A percentile compares a stretch with the other conserved stretches of the same genome.
Conservation (phyloP, 2,113 vertebrate genomes). For the Podocnemis expansa region DNA sequence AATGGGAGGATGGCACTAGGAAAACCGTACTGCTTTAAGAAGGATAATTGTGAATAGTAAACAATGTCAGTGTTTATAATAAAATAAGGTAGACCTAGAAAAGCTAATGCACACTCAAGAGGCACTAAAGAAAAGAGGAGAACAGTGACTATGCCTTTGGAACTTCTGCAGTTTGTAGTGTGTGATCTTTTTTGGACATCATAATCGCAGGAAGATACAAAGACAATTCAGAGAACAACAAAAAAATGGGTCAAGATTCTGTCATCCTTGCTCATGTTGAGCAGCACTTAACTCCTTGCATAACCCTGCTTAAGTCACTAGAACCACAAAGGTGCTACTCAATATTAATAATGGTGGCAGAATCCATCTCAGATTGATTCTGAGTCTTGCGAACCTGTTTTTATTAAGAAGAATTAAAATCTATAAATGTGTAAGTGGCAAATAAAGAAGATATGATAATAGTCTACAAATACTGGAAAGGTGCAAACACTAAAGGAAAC, state of each 20-base stretch:
- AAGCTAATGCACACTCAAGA: not conserved
- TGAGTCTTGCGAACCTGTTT: conserved; percentile 14
- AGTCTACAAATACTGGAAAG: conserved; percentile 20
- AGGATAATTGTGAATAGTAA: not conserved
- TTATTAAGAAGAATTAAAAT: conserved; percentile 39
- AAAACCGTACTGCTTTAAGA: not conserved
- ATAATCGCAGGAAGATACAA: not conserved
- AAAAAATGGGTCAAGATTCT: conserved; percentile 22
- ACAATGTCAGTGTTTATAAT: not conserved
- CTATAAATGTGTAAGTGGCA: conserved; percentile 11
- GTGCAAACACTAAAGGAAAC: not conserved
- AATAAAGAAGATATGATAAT: conserved; percentile 7
- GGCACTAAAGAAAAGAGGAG: not conserved
- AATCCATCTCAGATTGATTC: conserved; percentile 45
- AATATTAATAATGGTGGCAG: not conserved
- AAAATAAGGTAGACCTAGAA: not conserved
- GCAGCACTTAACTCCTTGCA: not conserved
- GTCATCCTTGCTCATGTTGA: not conserved
- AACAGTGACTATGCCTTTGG: not conserved
- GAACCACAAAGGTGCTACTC: not conserved
- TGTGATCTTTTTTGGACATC: not conserved
- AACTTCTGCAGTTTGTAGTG: not conserved
- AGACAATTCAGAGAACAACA: conserved; percentile 1
- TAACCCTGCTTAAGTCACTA: not conserved
- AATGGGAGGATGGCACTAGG: not conserved